Conservation (phyloP, 2,113 vertebrate species). For the Verasper variegatus region DNA sequence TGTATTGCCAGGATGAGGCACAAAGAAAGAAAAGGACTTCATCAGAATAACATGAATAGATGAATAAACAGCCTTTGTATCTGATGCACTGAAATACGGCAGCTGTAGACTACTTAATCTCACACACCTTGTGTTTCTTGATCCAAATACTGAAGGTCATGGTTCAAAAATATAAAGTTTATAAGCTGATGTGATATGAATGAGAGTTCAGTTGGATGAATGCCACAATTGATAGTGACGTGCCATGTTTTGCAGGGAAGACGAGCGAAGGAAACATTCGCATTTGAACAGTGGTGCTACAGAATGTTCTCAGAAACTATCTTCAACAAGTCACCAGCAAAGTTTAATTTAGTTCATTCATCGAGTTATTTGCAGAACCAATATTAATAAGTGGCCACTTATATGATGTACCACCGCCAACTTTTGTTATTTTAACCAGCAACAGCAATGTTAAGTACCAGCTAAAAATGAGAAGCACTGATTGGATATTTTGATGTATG, state of each 20-base stretch:
- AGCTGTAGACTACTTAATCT: not conserved
- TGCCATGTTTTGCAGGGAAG: not conserved
- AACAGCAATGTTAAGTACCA: not conserved
- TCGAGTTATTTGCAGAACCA: not conserved
- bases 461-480: not conserved
- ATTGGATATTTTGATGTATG: too few species aligned
- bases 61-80: not conserved
- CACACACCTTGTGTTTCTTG: not conserved
- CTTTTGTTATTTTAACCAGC: not conserved
- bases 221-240: not conserved
- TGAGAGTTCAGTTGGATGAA: not conserved
- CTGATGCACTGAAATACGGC: not conserved
- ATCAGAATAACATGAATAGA: constrained; percentile 31
- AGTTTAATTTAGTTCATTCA: not conserved
- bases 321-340: not conserved
- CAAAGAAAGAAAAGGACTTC: constrained; percentile 14
- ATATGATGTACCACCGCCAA: not conserved
- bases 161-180: not conserved
- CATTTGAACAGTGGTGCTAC: not conserved
- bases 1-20: constrained; percentile 29
- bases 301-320: not conserved
- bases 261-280: not conserved
- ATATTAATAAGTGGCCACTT: not conserved
- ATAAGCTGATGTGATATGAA: not conserved
- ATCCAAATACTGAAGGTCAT: not conserved